A percentile compares a stretch with the other conserved stretches of the same genome.
phyloP scores from a whole-genome alignment of 2,888 invertebrate genomes.

The Yponomeuta malinellus region DNA sequence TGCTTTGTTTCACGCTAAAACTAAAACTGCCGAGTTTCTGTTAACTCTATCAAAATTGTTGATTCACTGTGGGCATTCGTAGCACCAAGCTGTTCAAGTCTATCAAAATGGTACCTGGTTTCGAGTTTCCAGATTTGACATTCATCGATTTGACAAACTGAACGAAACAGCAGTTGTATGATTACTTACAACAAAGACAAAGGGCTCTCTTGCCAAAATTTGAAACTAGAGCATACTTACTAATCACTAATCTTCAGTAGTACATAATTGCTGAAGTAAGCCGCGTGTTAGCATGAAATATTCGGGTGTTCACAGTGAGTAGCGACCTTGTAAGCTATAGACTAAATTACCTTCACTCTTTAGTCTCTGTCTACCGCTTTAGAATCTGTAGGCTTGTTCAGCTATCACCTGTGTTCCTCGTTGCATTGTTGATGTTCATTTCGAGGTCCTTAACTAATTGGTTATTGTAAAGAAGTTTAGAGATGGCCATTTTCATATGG shows the following conservation, averaged over 20 bases:
- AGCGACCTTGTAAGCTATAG: not conserved
- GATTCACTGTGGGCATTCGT: not conserved
- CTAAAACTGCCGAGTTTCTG: conserved; percentile 27
- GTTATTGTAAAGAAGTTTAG: conserved; percentile 72
- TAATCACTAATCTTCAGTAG: no score
- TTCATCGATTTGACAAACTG: no score
- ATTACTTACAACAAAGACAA: no score
- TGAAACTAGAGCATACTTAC: no score
- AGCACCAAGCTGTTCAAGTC: no score
- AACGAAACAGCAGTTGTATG: no score
- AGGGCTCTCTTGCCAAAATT: no score
- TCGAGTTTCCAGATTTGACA: no score
- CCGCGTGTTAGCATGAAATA: no score
- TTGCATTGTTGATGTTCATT: conserved; percentile 63
- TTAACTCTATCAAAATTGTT: not conserved
- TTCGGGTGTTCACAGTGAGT: not conserved
- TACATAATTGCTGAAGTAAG: no score
- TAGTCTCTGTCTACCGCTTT: conserved; percentile 15
- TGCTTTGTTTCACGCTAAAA: conserved; percentile 22
- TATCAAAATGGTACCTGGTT: no score
- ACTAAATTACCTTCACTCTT: not conserved
- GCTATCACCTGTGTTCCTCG: conserved; percentile 52
- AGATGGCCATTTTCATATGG: conserved; percentile 70
- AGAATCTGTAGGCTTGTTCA: conserved; percentile 48
- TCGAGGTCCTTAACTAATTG: conserved; percentile 52